These are phyloP conservation scores for Lithobates pipiens DNA, from an alignment of 2,797 vertebrate species.

Conservation along the genomic window DNA sequence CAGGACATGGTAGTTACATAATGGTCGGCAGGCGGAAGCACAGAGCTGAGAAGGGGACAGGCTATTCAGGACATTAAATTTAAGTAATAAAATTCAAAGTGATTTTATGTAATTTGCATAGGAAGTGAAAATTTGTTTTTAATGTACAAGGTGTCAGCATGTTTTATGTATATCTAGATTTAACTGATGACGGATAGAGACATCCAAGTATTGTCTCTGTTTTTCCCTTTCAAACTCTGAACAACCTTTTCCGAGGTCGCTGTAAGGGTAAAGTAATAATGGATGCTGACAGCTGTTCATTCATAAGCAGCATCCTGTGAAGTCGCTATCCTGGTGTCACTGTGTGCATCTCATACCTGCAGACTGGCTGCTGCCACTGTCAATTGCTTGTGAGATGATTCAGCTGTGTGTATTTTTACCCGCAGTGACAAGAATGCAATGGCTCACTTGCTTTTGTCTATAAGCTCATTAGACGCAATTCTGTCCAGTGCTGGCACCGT, in stretches of 20 bases:
- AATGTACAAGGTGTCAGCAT: no score
- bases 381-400: conserved; percentile 24
- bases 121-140: no score
- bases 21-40: no score
- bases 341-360: conserved; percentile 4
- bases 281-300: conserved; percentile 18
- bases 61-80: no score
- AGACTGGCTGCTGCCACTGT: background rate
- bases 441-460: conserved; percentile 17
- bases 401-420: conserved; percentile 44
- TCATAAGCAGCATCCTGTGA: background rate
- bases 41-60: no score
- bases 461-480: conserved; percentile 24
- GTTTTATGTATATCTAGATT: no score
- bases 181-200: no score
- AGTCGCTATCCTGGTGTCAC: background rate
- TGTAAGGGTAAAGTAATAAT: background rate
- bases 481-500: background rate
- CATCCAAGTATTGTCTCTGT: background rate
- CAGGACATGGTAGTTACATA: no score
- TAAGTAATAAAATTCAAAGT: no score
- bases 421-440: background rate
- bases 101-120: no score
- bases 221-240: background rate
- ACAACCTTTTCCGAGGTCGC: background rate